Evolutionary conservation across 2,888 invertebrate species (phyloP), one percentile per base, ranked within the genome.

Genomic region (Opisthograptis luteolata): DNA sequence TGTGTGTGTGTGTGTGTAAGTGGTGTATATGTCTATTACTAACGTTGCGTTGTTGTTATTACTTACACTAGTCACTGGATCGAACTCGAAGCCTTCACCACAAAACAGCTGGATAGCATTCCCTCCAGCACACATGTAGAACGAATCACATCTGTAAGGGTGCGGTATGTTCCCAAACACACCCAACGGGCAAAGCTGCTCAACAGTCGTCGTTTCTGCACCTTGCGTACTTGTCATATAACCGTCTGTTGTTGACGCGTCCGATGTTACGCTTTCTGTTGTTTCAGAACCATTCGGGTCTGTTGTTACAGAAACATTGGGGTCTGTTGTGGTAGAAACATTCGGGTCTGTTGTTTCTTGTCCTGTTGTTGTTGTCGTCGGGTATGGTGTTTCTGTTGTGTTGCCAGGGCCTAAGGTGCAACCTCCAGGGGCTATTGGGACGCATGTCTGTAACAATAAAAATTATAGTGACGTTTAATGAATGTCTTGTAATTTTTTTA

Each of bases 111-210:
- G 64, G 5, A 72, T 54, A 0, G 73, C 59, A 1, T 58, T 43
- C 0, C 79, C 80, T 0, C 62, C 72, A 0, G 67, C 48, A 39
- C 82, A 82, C 64, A 74, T 61, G 36, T 58, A 79, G 52, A 76
- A 81, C 0, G 68, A 59, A 12, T 73, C 59, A 31, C 81, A 82
- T 1, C 39, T 20, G 2, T 60, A 49, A 0, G 80, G 77, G 39
- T 82, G 75, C 0, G 79, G 64, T 0, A 78, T 52, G 5, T 73
- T 73, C 0, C 76, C 78, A 13, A 70, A 66, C 0, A 50, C 37
- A 0, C 69, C 73, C 0, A 61, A 20, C 0, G 73, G 69, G 28
- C 79, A 80, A 0, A 72, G 35, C 3, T 37, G 40, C 2, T 28
- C 19, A 3, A 30, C 12, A 22, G 52, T 50, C 2, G 59, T 58